Conservation (phyloP, 1,140 invertebrate genomes). For the Drosophila bocqueti region DNA sequence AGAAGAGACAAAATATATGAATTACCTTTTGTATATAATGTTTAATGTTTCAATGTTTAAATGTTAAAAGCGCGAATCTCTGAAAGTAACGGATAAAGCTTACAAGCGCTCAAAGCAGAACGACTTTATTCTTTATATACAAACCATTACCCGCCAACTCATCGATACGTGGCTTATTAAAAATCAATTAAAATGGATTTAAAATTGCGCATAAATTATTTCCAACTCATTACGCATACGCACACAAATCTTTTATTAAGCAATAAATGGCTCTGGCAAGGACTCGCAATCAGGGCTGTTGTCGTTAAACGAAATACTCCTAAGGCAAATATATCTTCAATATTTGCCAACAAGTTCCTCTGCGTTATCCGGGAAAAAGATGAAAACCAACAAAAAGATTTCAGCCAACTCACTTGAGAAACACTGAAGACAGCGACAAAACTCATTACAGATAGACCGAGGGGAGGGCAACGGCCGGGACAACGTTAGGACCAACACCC, state of each 20-base stretch:
- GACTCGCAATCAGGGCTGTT: slow-evolving; percentile 17
- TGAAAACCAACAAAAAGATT: slow-evolving; percentile 26
- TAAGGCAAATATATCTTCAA: slow-evolving; percentile 26
- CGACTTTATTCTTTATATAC: neutral
- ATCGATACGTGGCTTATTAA: slow-evolving; percentile 44
- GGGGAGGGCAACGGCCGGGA: neutral
- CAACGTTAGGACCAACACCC: slow-evolving; percentile 34
- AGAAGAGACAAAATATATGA: slow-evolving; percentile 85
- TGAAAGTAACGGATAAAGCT: neutral
- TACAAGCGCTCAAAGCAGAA: neutral
- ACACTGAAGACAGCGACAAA: slow-evolving; percentile 37
- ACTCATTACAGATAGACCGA: slow-evolving; percentile 50
- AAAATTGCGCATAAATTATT: slow-evolving; percentile 53
- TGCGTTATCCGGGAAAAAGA: neutral
- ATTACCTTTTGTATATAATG: neutral
- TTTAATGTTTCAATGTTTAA: no score
- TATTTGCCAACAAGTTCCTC: slow-evolving; percentile 24
- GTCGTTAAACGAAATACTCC: slow-evolving; percentile 33
- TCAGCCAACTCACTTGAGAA: slow-evolving; percentile 44
- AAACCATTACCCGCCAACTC: slow-evolving; percentile 10
- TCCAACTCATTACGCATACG: slow-evolving; percentile 42
- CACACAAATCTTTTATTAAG: slow-evolving; percentile 53
- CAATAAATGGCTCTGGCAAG: slow-evolving; percentile 21
- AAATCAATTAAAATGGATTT: slow-evolving; percentile 59
- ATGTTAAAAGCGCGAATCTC: no score